Percentiles rank a stretch among this genome's conserved stretches.
These are phyloP conservation scores for Saturnia japonica DNA, from an alignment of 2,888 invertebrate species.

Conservation along the genomic window DNA sequence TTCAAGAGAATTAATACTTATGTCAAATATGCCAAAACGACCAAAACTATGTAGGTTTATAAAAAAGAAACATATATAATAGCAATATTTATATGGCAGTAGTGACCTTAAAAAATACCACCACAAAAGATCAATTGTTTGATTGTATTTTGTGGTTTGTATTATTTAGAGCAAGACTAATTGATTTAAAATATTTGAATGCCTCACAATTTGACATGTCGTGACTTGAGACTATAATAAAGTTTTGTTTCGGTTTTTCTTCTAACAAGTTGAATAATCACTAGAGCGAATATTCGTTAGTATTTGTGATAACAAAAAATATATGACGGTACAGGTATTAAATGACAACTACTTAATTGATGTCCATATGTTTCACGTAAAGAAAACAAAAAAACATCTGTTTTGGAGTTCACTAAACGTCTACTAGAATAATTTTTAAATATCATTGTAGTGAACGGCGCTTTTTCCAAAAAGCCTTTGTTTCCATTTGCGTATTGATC, in stretches of 20 bases:
- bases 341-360: neutral
- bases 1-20: too few relatives aligned
- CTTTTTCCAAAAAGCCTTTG: neutral
- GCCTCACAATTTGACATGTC: neutral
- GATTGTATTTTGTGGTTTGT: neutral
- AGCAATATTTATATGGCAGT: neutral
- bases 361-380: neutral
- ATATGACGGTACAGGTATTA: neutral
- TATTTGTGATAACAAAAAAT: neutral
- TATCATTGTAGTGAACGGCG: neutral
- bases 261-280: neutral
- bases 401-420: neutral
- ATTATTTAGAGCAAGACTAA: neutral
- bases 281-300: neutral
- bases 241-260: neutral
- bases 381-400: neutral
- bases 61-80: neutral
- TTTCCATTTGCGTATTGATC: neutral
- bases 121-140: constrained; percentile 4
- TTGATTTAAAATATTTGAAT: neutral
- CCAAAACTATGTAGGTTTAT: too few relatives aligned
- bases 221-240: neutral
- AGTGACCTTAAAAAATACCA: neutral
- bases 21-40: too few relatives aligned
- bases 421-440: neutral